A percentile compares a stretch with the other conserved stretches of the same genome.
Evolutionary conservation across 2,113 vertebrate species (phyloP).

Genomic region (Cochlearius cochlearius): DNA sequence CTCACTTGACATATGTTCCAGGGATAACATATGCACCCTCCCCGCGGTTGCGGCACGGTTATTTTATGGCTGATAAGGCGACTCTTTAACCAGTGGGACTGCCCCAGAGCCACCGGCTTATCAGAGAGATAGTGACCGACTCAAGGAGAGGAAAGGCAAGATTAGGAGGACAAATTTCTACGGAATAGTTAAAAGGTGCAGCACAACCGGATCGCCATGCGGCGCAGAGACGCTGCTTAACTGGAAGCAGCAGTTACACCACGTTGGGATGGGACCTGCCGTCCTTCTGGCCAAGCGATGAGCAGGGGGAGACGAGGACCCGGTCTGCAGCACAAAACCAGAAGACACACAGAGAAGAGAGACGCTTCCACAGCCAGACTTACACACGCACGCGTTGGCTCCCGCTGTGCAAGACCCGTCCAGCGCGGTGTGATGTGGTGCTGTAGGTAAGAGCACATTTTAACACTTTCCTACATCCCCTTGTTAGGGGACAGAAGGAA

Average conservation of each 20-base stretch:
- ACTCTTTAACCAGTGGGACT: not conserved
- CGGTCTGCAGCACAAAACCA: not conserved
- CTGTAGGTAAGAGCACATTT: not conserved
- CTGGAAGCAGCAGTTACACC: not conserved
- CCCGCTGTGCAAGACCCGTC: not conserved
- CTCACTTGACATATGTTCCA: not conserved
- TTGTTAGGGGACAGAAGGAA: not conserved
- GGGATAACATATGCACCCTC: not conserved
- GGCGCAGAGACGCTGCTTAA: not conserved
- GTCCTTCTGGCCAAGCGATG: not conserved
- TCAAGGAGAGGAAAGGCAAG: not conserved
- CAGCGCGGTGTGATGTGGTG: accelerated
- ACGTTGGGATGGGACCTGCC: not conserved
- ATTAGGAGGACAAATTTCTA: not conserved
- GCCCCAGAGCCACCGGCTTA: not conserved
- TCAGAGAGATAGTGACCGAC: not conserved
- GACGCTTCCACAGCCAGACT: not conserved
- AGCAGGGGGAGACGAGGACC: not conserved
- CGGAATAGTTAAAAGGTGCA: not conserved
- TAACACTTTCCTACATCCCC: not conserved
- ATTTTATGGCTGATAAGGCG: not conserved
- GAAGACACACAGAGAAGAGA: not conserved
- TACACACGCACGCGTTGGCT: accelerated
- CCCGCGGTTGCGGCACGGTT: accelerated
- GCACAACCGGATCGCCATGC: accelerated